Conservation (phyloP, 2,797 vertebrate genomes). For the Platyrinchus mystaceus region DNA sequence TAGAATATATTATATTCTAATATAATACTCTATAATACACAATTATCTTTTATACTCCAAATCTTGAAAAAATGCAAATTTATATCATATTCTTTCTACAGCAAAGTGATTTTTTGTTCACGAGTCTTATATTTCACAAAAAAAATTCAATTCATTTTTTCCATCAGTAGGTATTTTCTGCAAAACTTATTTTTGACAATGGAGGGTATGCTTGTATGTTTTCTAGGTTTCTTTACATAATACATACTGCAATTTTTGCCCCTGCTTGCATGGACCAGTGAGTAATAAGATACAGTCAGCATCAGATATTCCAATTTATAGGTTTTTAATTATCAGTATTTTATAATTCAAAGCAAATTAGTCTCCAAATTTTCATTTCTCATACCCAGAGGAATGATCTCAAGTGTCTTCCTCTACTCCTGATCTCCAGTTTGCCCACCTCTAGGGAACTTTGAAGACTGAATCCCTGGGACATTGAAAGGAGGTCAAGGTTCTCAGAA, state of each 20-base stretch:
- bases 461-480: not conserved
- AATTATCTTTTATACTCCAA: not conserved
- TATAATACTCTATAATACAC: not conserved
- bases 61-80: not conserved
- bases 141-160: not conserved
- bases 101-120: not conserved
- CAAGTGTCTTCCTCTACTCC: not conserved
- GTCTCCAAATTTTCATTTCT: not conserved
- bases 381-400: not conserved
- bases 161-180: not conserved
- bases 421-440: not conserved
- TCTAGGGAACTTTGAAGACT: not conserved
- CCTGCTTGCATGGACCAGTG: not conserved
- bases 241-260: not conserved
- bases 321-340: not conserved
- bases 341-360: not conserved
- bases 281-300: not conserved
- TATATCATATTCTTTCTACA: not conserved
- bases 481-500: not conserved
- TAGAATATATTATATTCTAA: not conserved
- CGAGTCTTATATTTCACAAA: not conserved
- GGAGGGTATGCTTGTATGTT: rapidly evolving
- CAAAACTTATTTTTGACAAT: not conserved
- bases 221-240: not conserved
- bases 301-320: not conserved